Percentiles rank a stretch among this genome's conserved stretches.
These are phyloP conservation scores for Ophthalmolycus amberensis DNA, from an alignment of 2,113 vertebrate genomes.

Conservation along the genomic window DNA sequence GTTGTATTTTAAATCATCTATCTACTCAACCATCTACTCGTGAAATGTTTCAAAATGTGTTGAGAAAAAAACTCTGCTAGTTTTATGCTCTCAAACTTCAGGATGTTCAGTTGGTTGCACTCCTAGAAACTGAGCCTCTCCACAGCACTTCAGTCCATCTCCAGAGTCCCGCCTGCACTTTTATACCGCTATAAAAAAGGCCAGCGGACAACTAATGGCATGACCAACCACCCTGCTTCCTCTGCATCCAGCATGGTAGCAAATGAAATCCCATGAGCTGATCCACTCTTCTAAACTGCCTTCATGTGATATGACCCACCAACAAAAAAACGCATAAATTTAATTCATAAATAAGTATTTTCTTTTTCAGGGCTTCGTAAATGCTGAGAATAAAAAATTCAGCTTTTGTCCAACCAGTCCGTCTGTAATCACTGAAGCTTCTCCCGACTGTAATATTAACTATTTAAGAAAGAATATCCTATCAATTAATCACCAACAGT, in stretches of 20 bases:
- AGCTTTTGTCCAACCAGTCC: neutral
- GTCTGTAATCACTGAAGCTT: neutral
- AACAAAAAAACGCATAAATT: neutral
- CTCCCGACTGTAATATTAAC: neutral
- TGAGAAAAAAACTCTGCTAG: neutral
- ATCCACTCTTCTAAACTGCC: slow-evolving; percentile 1
- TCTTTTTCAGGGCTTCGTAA: neutral
- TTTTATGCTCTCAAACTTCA: neutral
- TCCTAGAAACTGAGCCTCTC: slow-evolving; percentile 22
- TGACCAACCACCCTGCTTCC: neutral
- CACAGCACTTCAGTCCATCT: slow-evolving; percentile 3
- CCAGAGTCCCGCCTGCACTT: slow-evolving; percentile 3
- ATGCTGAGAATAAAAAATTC: neutral
- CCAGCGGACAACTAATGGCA: slow-evolving; percentile 3
- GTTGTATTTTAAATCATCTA: neutral
- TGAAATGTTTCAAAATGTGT: neutral
- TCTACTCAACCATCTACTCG: neutral
- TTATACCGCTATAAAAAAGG: slow-evolving; percentile 5
- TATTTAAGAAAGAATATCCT: neutral
- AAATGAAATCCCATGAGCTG: neutral
- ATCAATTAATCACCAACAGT: neutral
- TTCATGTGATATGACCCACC: neutral
- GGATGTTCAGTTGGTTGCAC: neutral
- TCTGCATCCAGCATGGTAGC: neutral
- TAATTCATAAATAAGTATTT: slow-evolving; percentile 18